Percentiles rank a stretch among this genome's conserved stretches.
Conservation (phyloP, 2,797 vertebrate genomes). For the Kryptolebias ocellatus region DNA sequence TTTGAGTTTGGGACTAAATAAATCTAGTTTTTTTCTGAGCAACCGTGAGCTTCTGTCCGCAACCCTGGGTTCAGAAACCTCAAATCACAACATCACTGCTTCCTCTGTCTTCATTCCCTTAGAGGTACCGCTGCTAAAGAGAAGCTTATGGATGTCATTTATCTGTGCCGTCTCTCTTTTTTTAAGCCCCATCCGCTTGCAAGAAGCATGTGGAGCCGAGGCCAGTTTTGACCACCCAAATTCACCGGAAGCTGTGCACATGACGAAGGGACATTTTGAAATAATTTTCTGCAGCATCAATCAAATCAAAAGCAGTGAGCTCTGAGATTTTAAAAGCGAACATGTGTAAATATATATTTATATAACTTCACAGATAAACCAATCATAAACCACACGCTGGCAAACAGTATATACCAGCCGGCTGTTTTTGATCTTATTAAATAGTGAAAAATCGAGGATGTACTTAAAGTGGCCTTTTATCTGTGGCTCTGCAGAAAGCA, state of each 20-base stretch:
- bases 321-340: conserved; percentile 25
- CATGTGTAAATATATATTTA: not conserved
- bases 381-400: conserved; percentile 30
- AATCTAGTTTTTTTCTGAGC: no score
- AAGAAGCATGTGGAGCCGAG: conserved; percentile 4
- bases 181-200: conserved; percentile 5
- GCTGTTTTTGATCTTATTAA: conserved; percentile 24
- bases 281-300: conserved; percentile 20
- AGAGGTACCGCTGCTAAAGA: conserved; percentile 20
- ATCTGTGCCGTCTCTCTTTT: not conserved
- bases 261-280: conserved; percentile 21
- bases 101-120: conserved; percentile 20
- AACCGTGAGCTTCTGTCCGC: no score
- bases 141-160: conserved; percentile 27
- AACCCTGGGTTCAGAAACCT: no score
- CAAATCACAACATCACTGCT: conserved; percentile 11
- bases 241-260: conserved; percentile 13
- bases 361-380: conserved; percentile 24
- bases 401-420: conserved; percentile 15
- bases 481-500: no score
- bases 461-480: no score
- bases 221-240: conserved; percentile 27
- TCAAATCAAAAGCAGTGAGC: conserved; percentile 33
- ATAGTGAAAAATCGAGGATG: not conserved
- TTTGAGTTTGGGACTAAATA: no score